Conservation (phyloP, 1,140 invertebrate genomes). For the Lysiphlebus fabarum region DNA sequence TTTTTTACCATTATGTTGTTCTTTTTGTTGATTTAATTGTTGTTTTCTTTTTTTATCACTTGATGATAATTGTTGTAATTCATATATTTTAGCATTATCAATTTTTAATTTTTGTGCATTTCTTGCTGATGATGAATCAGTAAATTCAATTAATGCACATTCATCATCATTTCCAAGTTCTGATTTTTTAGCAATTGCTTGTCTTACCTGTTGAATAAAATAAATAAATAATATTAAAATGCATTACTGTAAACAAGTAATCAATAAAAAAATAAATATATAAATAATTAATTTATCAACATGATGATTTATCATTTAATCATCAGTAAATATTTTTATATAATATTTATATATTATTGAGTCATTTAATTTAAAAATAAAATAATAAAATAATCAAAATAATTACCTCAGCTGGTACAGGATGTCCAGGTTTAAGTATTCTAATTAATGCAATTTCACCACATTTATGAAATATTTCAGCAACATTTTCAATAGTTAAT, state of each 20-base stretch:
- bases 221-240: not conserved
- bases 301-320: conserved; percentile 7
- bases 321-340: conserved; percentile 1
- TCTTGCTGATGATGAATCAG: conserved; percentile 78
- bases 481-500: conserved; percentile 81
- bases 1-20: conserved; percentile 33
- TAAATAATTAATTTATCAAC: not conserved
- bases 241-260: not conserved
- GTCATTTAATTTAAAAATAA: not conserved
- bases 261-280: not conserved
- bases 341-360: no score
- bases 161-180: conserved; percentile 73
- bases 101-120: conserved; percentile 66
- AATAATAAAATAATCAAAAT: conserved; percentile 4
- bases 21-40: conserved; percentile 26
- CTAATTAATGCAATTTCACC: conserved; percentile 85
- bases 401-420: conserved; percentile 76
- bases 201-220: conserved; percentile 59
- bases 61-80: conserved; percentile 52
- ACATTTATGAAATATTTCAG: conserved; percentile 80
- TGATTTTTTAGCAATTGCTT: conserved; percentile 86
- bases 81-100: conserved; percentile 46
- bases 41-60: conserved; percentile 48
- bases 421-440: conserved; percentile 80
- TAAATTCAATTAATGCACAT: conserved; percentile 87